A percentile compares a stretch with the other conserved stretches of the same genome.
Conservation (phyloP, 2,113 vertebrate species). For the Guaruba guarouba region DNA sequence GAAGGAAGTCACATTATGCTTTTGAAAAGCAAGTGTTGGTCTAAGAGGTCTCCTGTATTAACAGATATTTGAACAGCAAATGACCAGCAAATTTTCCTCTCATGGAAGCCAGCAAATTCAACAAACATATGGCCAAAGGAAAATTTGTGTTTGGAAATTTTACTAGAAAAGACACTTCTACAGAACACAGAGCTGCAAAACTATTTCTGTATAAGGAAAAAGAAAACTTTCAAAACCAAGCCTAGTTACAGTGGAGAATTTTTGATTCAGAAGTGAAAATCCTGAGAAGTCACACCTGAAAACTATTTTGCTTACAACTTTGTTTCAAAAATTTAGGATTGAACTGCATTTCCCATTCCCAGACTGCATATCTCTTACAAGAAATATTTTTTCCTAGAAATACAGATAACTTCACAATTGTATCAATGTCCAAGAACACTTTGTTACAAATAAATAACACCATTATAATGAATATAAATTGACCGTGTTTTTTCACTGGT, state of each 20-base stretch:
- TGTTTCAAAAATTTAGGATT: not conserved
- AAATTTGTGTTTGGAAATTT: not conserved
- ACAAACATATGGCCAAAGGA: not conserved
- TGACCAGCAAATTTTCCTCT: not conserved
- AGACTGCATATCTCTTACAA: not conserved
- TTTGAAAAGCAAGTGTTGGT: not conserved
- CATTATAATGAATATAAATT: conserved; percentile 40
- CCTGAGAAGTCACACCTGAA: not conserved
- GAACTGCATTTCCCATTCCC: not conserved
- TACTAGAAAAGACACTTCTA: not conserved
- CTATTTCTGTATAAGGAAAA: not conserved
- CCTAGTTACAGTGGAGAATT: not conserved
- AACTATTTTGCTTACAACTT: not conserved
- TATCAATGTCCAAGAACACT: not conserved
- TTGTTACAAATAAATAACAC: conserved; percentile 57
- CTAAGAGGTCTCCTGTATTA: not conserved
- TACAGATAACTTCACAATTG: not conserved
- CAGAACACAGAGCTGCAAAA: not conserved
- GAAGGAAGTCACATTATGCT: not conserved
- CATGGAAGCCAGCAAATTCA: not conserved
- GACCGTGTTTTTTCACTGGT: conserved; percentile 30
- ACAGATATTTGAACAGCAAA: not conserved
- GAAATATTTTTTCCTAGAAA: not conserved
- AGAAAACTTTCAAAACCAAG: not conserved
- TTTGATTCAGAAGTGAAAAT: not conserved